A percentile compares a stretch with the other conserved stretches of the same genome.
Conservation (phyloP, 2,113 vertebrate genomes). For the Tachuris rubrigastra region DNA sequence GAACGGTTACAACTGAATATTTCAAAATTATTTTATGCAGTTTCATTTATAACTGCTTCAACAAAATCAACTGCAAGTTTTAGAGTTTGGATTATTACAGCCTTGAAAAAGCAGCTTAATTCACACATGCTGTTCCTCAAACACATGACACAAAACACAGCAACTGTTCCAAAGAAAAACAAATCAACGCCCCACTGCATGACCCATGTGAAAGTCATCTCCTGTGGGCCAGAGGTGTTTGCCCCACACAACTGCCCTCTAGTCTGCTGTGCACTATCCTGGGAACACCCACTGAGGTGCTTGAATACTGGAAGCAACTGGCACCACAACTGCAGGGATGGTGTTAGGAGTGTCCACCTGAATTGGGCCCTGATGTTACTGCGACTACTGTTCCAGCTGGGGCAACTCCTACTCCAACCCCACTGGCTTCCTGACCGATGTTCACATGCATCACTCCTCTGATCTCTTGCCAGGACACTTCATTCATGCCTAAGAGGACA, state of each 20-base stretch:
- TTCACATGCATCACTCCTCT: slow-evolving; percentile 74
- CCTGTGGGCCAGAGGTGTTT: slow-evolving; percentile 75
- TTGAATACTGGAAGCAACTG: slow-evolving; percentile 42
- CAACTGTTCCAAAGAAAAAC: not conserved
- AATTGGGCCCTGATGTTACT: slow-evolving; percentile 50
- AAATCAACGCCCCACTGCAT: not conserved
- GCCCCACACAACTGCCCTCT: slow-evolving; percentile 72
- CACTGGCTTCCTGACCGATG: slow-evolving; percentile 68
- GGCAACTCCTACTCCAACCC: slow-evolving; percentile 52
- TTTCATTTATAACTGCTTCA: not conserved
- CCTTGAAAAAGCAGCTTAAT: not conserved
- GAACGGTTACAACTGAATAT: not conserved
- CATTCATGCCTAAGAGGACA: slow-evolving; percentile 79
- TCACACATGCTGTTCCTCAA: not conserved
- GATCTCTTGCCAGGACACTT: slow-evolving; percentile 82
- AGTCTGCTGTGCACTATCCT: slow-evolving; percentile 73
- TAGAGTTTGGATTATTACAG: not conserved
- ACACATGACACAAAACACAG: not conserved
- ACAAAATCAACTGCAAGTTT: not conserved
- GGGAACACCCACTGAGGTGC: slow-evolving; percentile 72
- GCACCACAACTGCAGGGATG: not conserved
- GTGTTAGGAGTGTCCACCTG: slow-evolving; percentile 35
- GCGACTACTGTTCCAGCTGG: slow-evolving; percentile 16
- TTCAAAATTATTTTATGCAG: not conserved
- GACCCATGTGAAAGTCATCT: slow-evolving; percentile 59